Evolutionary conservation across 2,113 vertebrate genomes (phyloP).

Genomic region (Sphyrna mokarran): DNA sequence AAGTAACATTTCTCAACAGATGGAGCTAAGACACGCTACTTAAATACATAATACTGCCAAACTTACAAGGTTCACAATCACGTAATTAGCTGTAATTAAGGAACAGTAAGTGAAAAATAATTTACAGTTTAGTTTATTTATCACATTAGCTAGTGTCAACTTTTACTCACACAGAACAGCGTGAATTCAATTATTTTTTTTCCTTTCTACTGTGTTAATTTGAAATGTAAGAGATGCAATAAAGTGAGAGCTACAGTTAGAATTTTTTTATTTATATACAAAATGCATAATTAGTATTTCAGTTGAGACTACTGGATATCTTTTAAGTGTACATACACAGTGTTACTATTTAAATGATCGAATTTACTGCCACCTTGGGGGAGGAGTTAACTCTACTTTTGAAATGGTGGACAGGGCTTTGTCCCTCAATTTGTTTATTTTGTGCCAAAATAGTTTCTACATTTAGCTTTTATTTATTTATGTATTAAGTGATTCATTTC

Average conservation of each 20-base stretch:
- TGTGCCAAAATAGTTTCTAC: background rate
- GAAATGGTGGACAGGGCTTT: background rate
- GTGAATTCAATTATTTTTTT: conserved; percentile 94
- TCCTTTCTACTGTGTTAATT: conserved; percentile 34
- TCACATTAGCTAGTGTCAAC: conserved; percentile 99
- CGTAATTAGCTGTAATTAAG: conserved; percentile 99
- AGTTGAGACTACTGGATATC: background rate
- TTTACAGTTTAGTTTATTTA: conserved; percentile 99
- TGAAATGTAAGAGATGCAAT: conserved; percentile 31
- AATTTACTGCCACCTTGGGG: background rate
- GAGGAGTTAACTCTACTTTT: background rate
- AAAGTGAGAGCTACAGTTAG: conserved; percentile 31
- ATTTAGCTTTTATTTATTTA: background rate
- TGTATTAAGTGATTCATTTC: background rate
- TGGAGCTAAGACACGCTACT: conserved; percentile 77
- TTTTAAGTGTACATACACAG: background rate
- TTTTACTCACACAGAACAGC: conserved; percentile 96
- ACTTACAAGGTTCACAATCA: conserved; percentile 85
- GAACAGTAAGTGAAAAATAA: conserved; percentile 96
- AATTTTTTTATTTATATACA: background rate
- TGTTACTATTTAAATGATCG: background rate
- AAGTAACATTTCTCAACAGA: conserved; percentile 62
- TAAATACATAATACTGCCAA: conserved; percentile 79
- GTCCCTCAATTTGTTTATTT: background rate
- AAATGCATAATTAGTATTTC: background rate